phyloP scores from a whole-genome alignment of 2,888 invertebrate genomes.

The Apeira syringaria region DNA sequence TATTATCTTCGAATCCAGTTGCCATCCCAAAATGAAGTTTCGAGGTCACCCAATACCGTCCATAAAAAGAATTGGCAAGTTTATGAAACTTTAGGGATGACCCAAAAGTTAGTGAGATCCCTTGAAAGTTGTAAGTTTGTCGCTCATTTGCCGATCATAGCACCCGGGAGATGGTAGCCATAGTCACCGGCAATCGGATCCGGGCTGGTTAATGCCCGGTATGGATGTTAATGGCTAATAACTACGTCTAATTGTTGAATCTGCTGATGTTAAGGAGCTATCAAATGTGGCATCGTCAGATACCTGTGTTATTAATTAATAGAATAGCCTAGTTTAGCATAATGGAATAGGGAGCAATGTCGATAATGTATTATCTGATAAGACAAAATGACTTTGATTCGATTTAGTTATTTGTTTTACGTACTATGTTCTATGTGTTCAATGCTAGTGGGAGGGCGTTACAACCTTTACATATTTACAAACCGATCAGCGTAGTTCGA shows the following conservation, averaged over 20 bases:
- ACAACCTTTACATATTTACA: no score
- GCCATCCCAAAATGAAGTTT: slow-evolving; percentile 14
- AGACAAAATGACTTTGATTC: no score
- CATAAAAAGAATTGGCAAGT: slow-evolving; percentile 38
- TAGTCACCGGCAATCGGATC: slow-evolving; percentile 22
- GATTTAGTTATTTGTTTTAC: no score
- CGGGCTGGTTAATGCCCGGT: slow-evolving; percentile 14
- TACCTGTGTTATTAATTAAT: slow-evolving; percentile 8
- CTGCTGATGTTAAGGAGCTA: slow-evolving; percentile 12
- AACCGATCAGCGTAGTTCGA: no score
- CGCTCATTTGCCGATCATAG: slow-evolving; percentile 29
- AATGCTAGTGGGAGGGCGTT: no score
- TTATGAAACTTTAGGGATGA: slow-evolving; percentile 35
- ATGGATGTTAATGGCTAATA: slow-evolving; percentile 23
- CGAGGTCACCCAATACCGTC: slow-evolving; percentile 25
- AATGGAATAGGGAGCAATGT: slow-evolving; percentile 15
- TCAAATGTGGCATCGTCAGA: slow-evolving; percentile 7
- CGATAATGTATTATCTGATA: not conserved
- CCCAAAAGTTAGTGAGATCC: slow-evolving; percentile 37
- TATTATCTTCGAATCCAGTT: slow-evolving; percentile 3
- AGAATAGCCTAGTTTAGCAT: slow-evolving; percentile 6
- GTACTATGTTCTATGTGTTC: no score
- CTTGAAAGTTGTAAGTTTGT: slow-evolving; percentile 25
- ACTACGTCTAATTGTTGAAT: slow-evolving; percentile 20
- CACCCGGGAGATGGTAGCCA: slow-evolving; percentile 15